phyloP scores from a whole-genome alignment of 2,888 invertebrate genomes.

The Tiphia femorata region DNA sequence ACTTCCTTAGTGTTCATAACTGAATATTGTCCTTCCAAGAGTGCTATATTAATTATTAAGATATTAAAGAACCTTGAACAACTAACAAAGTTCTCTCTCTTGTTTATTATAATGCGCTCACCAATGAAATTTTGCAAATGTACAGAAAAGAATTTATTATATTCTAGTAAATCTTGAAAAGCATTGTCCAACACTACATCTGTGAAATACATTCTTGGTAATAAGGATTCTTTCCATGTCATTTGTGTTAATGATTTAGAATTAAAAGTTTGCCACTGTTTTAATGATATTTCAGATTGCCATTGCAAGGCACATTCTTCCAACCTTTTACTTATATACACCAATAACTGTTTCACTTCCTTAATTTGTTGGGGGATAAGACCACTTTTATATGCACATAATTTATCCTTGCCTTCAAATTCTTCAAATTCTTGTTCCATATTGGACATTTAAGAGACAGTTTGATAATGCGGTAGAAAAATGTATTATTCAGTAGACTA shows the following conservation, averaged over 20 bases:
- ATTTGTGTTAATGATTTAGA: conserved; percentile 24
- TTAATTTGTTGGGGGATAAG: conserved; percentile 25
- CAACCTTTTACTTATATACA: conserved; percentile 46
- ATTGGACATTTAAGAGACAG: too few species aligned
- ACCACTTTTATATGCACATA: conserved; percentile 1
- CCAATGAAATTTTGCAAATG: conserved; percentile 54
- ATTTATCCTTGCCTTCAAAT: not conserved
- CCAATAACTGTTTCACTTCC: conserved; percentile 48
- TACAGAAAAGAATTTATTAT: conserved; percentile 48
- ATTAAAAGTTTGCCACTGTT: conserved; percentile 56
- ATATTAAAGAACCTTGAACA: too few species aligned
- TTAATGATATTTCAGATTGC: conserved; percentile 52
- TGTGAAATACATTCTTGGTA: conserved; percentile 55
- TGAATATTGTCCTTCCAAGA: too few species aligned
- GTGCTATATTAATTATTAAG: too few species aligned
- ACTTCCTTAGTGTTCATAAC: too few species aligned
- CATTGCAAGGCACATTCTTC: conserved; percentile 58
- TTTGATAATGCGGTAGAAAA: too few species aligned
- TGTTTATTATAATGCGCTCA: too few species aligned
- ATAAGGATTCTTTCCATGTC: conserved; percentile 47
- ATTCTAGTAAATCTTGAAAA: conserved; percentile 49
- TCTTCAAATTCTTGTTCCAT: conserved; percentile 1
- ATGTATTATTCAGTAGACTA: too few species aligned
- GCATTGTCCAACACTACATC: conserved; percentile 54
- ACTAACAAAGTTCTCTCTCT: too few species aligned